Base-by-base conservation (phyloP, 2,888 invertebrate genomes). In the Sphaeridia pumilis region DNA sequence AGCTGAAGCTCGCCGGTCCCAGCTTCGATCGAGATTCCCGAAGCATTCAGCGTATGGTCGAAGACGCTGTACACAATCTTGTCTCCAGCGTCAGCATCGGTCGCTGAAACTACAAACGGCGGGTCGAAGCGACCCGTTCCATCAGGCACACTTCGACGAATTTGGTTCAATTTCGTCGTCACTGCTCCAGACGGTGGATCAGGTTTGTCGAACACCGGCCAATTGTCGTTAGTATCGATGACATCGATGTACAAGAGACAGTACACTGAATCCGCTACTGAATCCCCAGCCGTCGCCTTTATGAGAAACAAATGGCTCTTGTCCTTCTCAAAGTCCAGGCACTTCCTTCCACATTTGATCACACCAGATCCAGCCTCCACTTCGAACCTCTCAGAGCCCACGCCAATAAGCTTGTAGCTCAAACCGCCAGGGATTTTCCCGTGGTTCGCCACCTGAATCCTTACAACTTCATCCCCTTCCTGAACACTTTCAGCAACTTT, bases 111-210 rank as follows among this genome's bases (percentile, higher is more conserved):
- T 59, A 82, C 78, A 64, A 88, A 77, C 56, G 85, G 84, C 0
- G 88, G 85, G 60, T 86, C 83, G 68, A 89, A 87, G 60, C 76
- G 78, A 0, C 76, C 76, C 0, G 83, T 82, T 0, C 82, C 83
- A 68, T 89, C 87, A 54, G 83, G 75, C 4, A 89, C 80, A 0
- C 83, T 84, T 51, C 85, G 58, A 14, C 66, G 56, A 17, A 59
- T 55, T 53, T 67, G 66, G 27, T 54, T 54, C 3, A 42, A 20
- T 4, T n/a, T 27, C 24, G 45, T 27, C 4, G 26, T 28, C 25
- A 3, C 47, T 55, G 17, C 53, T 49, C 42, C 42, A 42, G 4
- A 24, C 20, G 20, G 31, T 10, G 24, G 17, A 10, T 24, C 31
- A 4, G 38, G 22, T 10, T 7, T n/a, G 0, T 55, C 51, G 55